Percentiles rank a stretch among this genome's conserved stretches.
Evolutionary conservation across 1,140 invertebrate genomes (phyloP).

Genomic region (Drosophila yakuba): DNA sequence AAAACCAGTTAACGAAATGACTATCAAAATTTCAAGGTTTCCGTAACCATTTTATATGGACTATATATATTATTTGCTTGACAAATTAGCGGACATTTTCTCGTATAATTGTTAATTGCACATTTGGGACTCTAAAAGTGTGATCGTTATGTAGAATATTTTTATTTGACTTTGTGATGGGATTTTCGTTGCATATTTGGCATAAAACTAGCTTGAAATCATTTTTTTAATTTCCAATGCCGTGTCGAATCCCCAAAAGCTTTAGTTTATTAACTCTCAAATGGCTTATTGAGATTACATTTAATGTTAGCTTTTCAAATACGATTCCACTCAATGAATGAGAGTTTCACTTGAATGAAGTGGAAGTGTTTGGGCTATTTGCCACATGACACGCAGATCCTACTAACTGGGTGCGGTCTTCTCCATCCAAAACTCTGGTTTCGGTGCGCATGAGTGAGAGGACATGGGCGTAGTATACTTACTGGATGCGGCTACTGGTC

Average conservation of each 20-base stretch:
- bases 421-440: conserved; percentile 7
- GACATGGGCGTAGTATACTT: conserved; percentile 12
- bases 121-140: no score
- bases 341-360: background rate
- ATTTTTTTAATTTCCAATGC: no score
- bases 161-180: no score
- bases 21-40: background rate
- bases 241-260: no score
- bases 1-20: conserved; percentile 2
- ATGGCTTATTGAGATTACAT: no score
- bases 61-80: background rate
- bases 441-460: conserved; percentile 12
- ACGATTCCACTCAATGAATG: background rate
- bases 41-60: background rate
- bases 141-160: no score
- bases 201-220: no score
- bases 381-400: conserved; percentile 18
- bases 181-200: no score
- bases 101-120: no score
- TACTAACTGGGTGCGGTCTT: conserved; percentile 26
- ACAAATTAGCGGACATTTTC: background rate
- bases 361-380: background rate
- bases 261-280: no score
- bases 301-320: background rate
- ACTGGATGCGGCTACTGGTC: background rate